These are phyloP conservation scores for Aleiodes leptofemur DNA, from an alignment of 2,888 invertebrate species.

Conservation along the genomic window DNA sequence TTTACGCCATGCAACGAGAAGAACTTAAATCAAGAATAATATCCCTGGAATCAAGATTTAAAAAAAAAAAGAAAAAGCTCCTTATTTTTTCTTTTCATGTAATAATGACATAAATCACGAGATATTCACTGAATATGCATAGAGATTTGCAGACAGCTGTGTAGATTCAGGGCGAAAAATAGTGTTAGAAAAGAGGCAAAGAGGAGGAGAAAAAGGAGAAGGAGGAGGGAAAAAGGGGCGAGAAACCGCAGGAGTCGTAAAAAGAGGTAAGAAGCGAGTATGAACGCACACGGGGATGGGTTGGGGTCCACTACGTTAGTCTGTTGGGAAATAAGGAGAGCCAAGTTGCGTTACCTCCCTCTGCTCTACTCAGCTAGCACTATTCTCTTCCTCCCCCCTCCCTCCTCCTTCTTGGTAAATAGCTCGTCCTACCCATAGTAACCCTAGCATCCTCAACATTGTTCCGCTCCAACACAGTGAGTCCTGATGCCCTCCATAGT, in stretches of 20 bases:
- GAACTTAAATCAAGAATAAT: too few relatives aligned
- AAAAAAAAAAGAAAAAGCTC: too few relatives aligned
- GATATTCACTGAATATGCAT: too few relatives aligned
- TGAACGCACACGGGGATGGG: slow-evolving; percentile 58
- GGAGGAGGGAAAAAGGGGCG: slow-evolving; percentile 43
- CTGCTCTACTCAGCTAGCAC: slow-evolving; percentile 52
- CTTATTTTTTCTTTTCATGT: too few relatives aligned
- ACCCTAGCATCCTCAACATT: slow-evolving; percentile 60
- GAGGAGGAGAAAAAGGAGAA: slow-evolving; percentile 6
- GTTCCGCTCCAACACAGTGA: slow-evolving; percentile 53
- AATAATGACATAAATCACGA: too few relatives aligned
- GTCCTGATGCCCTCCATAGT: slow-evolving; percentile 52
- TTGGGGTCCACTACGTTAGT: slow-evolving; percentile 63
- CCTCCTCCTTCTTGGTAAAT: slow-evolving; percentile 65
- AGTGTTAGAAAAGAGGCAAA: slow-evolving; percentile 52
- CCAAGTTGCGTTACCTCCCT: slow-evolving; percentile 66
- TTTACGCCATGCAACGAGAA: too few relatives aligned
- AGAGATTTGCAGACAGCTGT: slow-evolving; percentile 30
- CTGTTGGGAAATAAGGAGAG: slow-evolving; percentile 74
- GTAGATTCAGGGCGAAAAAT: slow-evolving; percentile 67
- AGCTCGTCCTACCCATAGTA: slow-evolving; percentile 60
- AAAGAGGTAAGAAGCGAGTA: slow-evolving; percentile 49
- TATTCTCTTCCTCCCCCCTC: slow-evolving; percentile 54
- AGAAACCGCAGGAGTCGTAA: slow-evolving; percentile 60
- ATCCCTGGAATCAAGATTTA: too few relatives aligned